phyloP scores from a whole-genome alignment of 2,888 invertebrate species.

The Drosophila neotestacea region DNA sequence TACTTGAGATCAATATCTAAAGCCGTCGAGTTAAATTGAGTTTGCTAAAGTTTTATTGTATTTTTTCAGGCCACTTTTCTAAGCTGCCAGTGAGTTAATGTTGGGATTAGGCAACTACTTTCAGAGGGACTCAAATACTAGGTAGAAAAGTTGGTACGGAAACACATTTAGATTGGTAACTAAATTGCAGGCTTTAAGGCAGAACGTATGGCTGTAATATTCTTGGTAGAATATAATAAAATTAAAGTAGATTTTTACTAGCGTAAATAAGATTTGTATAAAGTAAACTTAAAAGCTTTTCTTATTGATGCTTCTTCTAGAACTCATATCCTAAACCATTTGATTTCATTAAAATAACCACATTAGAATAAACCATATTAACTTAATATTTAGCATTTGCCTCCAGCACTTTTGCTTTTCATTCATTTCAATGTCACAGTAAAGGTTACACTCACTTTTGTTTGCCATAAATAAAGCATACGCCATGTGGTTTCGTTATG shows the following conservation, averaged over 20 bases:
- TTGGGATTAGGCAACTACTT: constrained; percentile 30
- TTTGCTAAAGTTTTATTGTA: constrained; percentile 52
- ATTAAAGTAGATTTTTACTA: neutral
- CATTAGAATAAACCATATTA: constrained; percentile 7
- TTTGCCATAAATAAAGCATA: constrained; percentile 51
- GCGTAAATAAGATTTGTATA: too few species aligned
- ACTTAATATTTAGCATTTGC: neutral
- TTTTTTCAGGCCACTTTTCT: constrained; percentile 23
- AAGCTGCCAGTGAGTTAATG: constrained; percentile 25
- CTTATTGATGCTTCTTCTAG: too few species aligned
- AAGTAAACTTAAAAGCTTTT: too few species aligned
- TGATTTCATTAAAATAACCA: too few species aligned
- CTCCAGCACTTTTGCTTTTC: constrained; percentile 9
- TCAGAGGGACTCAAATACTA: constrained; percentile 8
- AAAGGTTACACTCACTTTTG: constrained; percentile 6
- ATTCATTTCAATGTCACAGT: constrained; percentile 19
- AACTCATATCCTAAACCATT: too few species aligned
- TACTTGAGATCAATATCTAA: constrained; percentile 48
- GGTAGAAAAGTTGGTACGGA: constrained; percentile 7
- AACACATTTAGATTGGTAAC: constrained; percentile 13
- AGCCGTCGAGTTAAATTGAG: constrained; percentile 53
- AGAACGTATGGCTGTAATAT: neutral
- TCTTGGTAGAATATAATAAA: neutral
- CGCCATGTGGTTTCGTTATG: constrained; percentile 31
- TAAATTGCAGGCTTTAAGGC: constrained; percentile 11